Percentiles rank a stretch among this genome's conserved stretches.
Conservation (phyloP, 2,113 vertebrate species). For the Apistogramma diplotaenia region DNA sequence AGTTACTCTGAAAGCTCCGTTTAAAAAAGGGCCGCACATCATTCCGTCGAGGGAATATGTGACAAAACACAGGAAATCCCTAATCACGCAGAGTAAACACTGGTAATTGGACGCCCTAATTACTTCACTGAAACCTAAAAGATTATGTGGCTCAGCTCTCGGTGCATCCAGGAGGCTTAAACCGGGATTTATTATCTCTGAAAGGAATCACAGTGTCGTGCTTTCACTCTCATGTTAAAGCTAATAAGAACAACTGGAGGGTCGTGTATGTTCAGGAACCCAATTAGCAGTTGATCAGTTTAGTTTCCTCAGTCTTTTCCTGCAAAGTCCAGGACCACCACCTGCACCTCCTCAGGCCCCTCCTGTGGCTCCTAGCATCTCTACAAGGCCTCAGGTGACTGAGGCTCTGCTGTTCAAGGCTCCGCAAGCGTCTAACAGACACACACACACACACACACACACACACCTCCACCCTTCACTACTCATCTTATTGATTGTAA, state of each 20-base stretch:
- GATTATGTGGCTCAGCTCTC: constrained; percentile 32
- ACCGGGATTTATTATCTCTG: constrained; percentile 25
- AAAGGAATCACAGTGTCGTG: not conserved
- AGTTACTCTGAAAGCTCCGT: not conserved
- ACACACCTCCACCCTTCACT: not conserved
- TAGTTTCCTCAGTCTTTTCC: not conserved
- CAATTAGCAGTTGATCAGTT: not conserved
- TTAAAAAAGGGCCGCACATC: not conserved
- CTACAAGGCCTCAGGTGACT: constrained; percentile 7
- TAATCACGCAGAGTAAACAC: not conserved
- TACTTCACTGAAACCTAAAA: constrained; percentile 19
- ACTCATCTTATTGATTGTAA: constrained; percentile 55
- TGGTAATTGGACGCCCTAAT: constrained; percentile 8
- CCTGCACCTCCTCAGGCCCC: not conserved
- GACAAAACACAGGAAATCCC: constrained; percentile 10
- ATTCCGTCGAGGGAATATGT: not conserved
- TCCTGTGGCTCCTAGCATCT: not conserved
- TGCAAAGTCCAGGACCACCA: too few relatives aligned
- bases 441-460: not conserved
- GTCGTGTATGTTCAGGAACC: not conserved
- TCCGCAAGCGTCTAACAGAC: not conserved
- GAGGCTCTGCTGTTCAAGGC: not conserved
- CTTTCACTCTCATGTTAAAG: not conserved
- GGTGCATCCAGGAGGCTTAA: not conserved
- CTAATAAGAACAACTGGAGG: not conserved